These are phyloP conservation scores for Pachyrhynchus sulphureomaculatus DNA, from an alignment of 1,140 invertebrate genomes.

Conservation along the genomic window DNA sequence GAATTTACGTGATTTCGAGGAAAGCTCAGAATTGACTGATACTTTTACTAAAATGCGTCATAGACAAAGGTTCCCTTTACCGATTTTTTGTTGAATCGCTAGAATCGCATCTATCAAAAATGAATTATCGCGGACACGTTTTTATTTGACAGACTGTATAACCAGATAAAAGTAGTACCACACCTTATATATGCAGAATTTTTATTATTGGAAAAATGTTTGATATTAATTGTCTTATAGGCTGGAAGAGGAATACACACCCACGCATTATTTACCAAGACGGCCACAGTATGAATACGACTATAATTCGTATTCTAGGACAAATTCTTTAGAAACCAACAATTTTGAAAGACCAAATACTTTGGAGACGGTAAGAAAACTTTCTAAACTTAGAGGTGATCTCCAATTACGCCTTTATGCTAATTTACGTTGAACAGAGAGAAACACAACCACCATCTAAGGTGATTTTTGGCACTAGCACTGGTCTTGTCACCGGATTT, in stretches of 20 bases:
- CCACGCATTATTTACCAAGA: constrained; percentile 50
- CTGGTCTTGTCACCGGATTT: neutral
- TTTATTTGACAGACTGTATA: too few relatives aligned
- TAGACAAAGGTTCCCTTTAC: too few relatives aligned
- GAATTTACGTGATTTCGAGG: too few relatives aligned
- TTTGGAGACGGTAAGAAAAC: constrained; percentile 55
- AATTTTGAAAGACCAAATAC: constrained; percentile 71
- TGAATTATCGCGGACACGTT: too few relatives aligned
- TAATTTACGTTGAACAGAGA: neutral
- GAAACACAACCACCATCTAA: too few relatives aligned
- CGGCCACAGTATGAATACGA: constrained; percentile 54
- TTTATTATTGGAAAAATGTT: too few relatives aligned
- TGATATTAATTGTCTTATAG: constrained; percentile 45
- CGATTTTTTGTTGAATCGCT: too few relatives aligned
- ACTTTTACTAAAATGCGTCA: too few relatives aligned
- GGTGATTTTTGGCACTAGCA: neutral
- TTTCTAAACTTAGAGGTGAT: neutral
- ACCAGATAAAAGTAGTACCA: too few relatives aligned
- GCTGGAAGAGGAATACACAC: constrained; percentile 64
- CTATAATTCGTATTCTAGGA: constrained; percentile 53
- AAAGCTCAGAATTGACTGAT: too few relatives aligned
- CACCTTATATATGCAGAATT: too few relatives aligned
- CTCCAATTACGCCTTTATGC: neutral
- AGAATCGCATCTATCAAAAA: too few relatives aligned
- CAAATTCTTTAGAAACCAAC: constrained; percentile 59